Percentiles rank a stretch among this genome's conserved stretches.
Conservation (phyloP, 2,113 vertebrate species). For the Alethe diademata region DNA sequence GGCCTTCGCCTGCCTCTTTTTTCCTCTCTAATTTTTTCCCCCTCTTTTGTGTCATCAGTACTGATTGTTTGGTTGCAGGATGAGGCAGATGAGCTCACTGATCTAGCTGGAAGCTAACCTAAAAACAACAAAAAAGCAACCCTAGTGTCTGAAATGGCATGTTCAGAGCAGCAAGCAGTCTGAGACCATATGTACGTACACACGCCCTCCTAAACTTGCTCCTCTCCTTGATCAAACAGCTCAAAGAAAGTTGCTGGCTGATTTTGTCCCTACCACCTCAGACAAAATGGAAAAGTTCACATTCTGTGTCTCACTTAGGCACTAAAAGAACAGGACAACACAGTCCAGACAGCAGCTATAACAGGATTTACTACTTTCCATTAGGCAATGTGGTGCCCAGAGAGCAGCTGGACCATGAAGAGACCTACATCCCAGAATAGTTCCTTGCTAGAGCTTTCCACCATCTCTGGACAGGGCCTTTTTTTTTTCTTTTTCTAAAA, state of each 20-base stretch:
- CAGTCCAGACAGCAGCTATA: not conserved
- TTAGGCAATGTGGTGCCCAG: not conserved
- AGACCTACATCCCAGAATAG: not conserved
- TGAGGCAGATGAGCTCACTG: not conserved
- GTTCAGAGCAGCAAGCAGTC: not conserved
- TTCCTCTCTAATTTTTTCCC: not conserved
- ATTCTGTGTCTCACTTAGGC: not conserved
- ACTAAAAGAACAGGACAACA: not conserved
- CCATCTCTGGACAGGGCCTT: not conserved
- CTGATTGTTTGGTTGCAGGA: not conserved
- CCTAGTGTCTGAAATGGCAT: not conserved
- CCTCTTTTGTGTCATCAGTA: not conserved
- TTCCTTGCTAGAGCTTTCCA: not conserved
- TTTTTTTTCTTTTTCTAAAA: not conserved
- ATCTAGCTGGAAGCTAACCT: not conserved
- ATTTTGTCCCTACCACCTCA: not conserved
- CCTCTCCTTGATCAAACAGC: not conserved
- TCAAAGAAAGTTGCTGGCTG: not conserved
- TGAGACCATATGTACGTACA: not conserved
- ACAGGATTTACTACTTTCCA: slow-evolving; percentile 16
- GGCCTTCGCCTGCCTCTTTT: not conserved
- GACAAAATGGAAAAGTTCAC: not conserved
- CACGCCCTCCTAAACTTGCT: not conserved
- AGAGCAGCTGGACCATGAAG: not conserved
- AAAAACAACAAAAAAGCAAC: not conserved